Conservation (phyloP, 1,140 invertebrate genomes). For the Drosophila watanabei region DNA sequence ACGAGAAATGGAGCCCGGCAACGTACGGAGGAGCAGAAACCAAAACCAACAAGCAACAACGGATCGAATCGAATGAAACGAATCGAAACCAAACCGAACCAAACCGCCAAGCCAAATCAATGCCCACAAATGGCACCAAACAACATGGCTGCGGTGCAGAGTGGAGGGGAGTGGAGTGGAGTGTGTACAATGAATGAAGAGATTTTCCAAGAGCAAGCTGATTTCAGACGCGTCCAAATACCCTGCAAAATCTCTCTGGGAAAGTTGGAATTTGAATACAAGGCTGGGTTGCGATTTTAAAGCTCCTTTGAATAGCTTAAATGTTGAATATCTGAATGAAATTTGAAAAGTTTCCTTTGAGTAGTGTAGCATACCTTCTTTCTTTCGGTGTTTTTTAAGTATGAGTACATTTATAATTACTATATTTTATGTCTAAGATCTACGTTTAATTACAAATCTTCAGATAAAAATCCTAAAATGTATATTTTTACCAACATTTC, state of each 20-base stretch:
- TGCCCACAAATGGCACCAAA: conserved; percentile 66
- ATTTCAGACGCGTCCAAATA: conserved; percentile 10
- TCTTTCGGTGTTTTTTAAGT: too few relatives aligned
- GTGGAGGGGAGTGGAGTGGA: background rate
- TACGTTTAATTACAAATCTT: background rate
- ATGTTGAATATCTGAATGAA: background rate
- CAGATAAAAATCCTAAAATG: background rate
- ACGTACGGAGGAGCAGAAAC: conserved; percentile 20
- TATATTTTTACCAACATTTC: background rate
- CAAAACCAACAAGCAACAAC: conserved; percentile 54
- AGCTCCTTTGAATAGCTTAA: too few relatives aligned
- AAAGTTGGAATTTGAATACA: background rate
- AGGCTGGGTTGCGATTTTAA: background rate
- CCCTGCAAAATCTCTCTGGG: background rate
- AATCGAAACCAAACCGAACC: conserved; percentile 34
- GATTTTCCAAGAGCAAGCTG: conserved; percentile 15
- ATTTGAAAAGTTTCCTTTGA: background rate
- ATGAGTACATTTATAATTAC: background rate
- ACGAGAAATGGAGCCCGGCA: conserved; percentile 8
- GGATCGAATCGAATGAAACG: conserved; percentile 41
- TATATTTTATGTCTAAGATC: background rate
- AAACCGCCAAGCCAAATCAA: conserved; percentile 74
- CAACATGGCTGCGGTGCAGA: conserved; percentile 40
- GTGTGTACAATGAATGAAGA: conserved; percentile 40
- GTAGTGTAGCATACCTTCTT: too few relatives aligned